Percentiles rank a stretch among this genome's conserved stretches.
Conservation (phyloP, 37 sponge, comb jelly and placozoan genomes). For the Petrosia ficiformis region DNA sequence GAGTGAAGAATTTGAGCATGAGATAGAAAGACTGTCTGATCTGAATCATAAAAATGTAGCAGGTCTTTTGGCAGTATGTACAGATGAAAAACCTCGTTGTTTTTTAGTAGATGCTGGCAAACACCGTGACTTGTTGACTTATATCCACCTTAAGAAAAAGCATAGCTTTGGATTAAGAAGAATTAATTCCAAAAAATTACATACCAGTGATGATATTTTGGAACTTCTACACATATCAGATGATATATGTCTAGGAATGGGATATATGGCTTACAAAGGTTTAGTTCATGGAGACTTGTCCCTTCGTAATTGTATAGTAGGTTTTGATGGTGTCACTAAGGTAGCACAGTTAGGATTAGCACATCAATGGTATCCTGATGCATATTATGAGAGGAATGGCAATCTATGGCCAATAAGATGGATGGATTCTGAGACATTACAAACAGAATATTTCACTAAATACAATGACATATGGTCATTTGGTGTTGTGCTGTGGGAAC, state of each 20-base stretch:
- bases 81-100: slow-evolving; percentile 47
- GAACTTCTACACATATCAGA: slow-evolving; percentile 51
- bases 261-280: slow-evolving; percentile 40
- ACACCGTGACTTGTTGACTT: slow-evolving; percentile 37
- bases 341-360: slow-evolving; percentile 63
- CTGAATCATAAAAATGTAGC: slow-evolving; percentile 69
- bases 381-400: slow-evolving; percentile 28
- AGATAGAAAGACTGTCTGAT: slow-evolving; percentile 32
- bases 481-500: slow-evolving; percentile 69
- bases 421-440: slow-evolving; percentile 68
- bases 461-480: slow-evolving; percentile 72
- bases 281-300: slow-evolving; percentile 64
- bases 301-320: slow-evolving; percentile 59
- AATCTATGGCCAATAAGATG: slow-evolving; percentile 49
- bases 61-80: slow-evolving; percentile 55
- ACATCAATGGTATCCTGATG: slow-evolving; percentile 52
- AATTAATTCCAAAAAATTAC: neutral
- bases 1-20: slow-evolving; percentile 24
- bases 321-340: slow-evolving; percentile 46
- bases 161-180: neutral
- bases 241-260: slow-evolving; percentile 67
- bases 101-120: slow-evolving; percentile 61
- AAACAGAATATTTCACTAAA: slow-evolving; percentile 28
- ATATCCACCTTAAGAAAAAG: slow-evolving; percentile 36
- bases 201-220: neutral